A percentile compares a stretch with the other conserved stretches of the same genome.
Conservation (phyloP, 2,888 invertebrate species). For the Eustalomyia histrio region DNA sequence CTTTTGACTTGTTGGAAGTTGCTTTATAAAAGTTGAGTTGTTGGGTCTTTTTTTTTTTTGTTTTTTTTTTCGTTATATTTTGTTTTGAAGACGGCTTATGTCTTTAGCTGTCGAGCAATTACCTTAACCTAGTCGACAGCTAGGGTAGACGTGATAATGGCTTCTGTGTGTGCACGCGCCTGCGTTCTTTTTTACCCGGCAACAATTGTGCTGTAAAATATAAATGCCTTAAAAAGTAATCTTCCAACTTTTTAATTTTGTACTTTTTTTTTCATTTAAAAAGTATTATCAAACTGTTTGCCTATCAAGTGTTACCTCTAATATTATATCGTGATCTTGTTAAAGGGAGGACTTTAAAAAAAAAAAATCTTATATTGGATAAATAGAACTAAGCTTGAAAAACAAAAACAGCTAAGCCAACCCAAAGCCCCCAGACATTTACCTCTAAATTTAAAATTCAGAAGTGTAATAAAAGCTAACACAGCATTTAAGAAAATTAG, state of each 20-base stretch:
- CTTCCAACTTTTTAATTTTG: neutral
- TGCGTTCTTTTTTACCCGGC: slow-evolving; percentile 46
- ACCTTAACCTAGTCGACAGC: slow-evolving; percentile 65
- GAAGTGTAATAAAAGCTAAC: too few relatives aligned
- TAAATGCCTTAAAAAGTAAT: slow-evolving; percentile 56
- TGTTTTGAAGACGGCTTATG: slow-evolving; percentile 58
- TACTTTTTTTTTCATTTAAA: slow-evolving; percentile 6
- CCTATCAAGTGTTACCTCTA: slow-evolving; percentile 44
- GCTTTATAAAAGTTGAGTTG: slow-evolving; percentile 37
- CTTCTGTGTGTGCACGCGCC: slow-evolving; percentile 65
- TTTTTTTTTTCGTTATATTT: slow-evolving; percentile 12
- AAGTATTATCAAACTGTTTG: slow-evolving; percentile 30
- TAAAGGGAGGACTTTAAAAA: slow-evolving; percentile 1
- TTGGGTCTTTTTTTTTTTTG: neutral
- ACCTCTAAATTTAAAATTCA: too few relatives aligned
- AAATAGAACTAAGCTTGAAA: neutral
- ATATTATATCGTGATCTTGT: slow-evolving; percentile 38
- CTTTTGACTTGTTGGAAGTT: slow-evolving; percentile 32
- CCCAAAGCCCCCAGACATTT: neutral
- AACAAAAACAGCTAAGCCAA: neutral
- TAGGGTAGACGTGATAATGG: slow-evolving; percentile 67
- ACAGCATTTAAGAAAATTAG: too few relatives aligned
- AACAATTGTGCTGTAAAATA: slow-evolving; percentile 53
- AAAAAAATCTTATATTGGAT: neutral
- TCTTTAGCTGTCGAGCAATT: slow-evolving; percentile 64